Percentiles rank a stretch among this genome's conserved stretches.
Conservation (phyloP, 2,888 invertebrate genomes). For the Nomada lathburiana region DNA sequence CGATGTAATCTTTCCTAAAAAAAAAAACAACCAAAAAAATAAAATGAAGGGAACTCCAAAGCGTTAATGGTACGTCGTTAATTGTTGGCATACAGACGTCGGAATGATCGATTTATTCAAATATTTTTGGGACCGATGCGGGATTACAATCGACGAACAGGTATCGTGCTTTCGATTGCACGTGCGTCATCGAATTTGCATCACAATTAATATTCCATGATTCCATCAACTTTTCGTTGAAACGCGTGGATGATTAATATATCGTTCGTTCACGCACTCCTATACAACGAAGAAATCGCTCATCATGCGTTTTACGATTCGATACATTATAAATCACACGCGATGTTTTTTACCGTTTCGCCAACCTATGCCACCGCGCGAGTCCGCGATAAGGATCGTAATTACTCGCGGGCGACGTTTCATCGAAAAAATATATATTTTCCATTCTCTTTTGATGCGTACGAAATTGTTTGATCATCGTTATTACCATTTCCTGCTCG, state of each 20-base stretch:
- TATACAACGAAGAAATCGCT: constrained; percentile 42
- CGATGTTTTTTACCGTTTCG: constrained; percentile 54
- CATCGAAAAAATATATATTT: constrained; percentile 51
- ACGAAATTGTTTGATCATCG: constrained; percentile 55
- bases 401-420: constrained; percentile 49
- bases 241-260: constrained; percentile 69
- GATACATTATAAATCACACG: constrained; percentile 69
- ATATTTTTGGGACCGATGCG: constrained; percentile 20
- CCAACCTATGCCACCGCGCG: constrained; percentile 4
- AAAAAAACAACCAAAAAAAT: not conserved
- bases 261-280: constrained; percentile 41
- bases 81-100: constrained; percentile 14
- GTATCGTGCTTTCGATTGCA: constrained; percentile 48
- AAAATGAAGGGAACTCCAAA: not conserved
- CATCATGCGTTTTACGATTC: constrained; percentile 42
- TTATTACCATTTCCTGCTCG: constrained; percentile 47
- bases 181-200: constrained; percentile 52
- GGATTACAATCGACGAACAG: constrained; percentile 28
- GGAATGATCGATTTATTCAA: constrained; percentile 27
- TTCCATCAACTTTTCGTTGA: constrained; percentile 61
- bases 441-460: not conserved
- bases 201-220: constrained; percentile 60
- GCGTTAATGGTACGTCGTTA: constrained; percentile 14
- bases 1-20: not conserved
- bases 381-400: constrained; percentile 59